Conservation (phyloP, 2,113 vertebrate genomes). For the Stictonetta naevosa region DNA sequence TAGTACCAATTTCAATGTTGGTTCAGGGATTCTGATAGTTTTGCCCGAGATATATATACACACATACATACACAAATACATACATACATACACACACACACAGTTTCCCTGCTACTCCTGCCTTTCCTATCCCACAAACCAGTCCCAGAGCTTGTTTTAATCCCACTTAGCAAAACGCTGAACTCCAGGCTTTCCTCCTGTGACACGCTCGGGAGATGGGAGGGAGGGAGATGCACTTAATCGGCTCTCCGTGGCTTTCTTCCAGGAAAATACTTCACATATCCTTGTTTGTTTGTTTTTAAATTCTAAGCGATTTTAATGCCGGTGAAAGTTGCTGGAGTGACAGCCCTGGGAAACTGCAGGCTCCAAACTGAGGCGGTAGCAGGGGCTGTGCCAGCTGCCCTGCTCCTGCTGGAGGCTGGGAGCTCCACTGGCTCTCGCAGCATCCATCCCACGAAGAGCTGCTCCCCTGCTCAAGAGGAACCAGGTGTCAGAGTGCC, state of each 20-base stretch:
- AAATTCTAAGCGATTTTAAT: conserved; percentile 48
- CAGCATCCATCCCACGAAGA: neutral
- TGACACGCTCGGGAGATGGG: neutral
- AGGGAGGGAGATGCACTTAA: neutral
- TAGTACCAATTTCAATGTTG: neutral
- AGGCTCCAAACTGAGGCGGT: neutral
- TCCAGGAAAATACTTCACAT: conserved; percentile 53
- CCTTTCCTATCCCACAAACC: neutral
- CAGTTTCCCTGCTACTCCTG: neutral
- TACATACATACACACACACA: neutral
- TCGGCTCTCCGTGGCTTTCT: neutral
- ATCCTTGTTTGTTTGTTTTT: conserved; percentile 62
- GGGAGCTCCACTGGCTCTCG: neutral
- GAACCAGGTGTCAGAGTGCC: neutral
- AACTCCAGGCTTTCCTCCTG: conserved; percentile 10
- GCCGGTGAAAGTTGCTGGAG: conserved; percentile 28
- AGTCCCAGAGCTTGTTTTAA: neutral
- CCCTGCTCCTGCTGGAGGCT: neutral
- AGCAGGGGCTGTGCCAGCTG: neutral
- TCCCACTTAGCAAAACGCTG: neutral
- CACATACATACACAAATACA: neutral
- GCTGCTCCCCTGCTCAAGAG: neutral
- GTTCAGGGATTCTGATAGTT: neutral
- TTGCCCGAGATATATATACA: neutral
- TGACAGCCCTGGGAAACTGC: conserved; percentile 36